Evolutionary conservation across 2,113 vertebrate genomes (phyloP).

Genomic region (Apaloderma vittatum): DNA sequence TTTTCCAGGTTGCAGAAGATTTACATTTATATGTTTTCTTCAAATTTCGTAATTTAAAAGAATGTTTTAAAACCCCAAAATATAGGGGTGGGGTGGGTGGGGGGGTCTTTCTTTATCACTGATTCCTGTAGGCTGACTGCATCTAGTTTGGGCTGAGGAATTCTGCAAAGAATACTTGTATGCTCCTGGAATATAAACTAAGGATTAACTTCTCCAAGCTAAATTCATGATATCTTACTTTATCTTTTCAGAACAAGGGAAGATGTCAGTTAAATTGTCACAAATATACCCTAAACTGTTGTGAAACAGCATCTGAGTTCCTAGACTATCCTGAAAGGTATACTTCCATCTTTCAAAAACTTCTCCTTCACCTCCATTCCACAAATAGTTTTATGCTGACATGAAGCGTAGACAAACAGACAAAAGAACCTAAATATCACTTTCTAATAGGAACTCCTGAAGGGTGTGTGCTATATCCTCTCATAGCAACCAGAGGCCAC

Average conservation of each 20-base stretch:
- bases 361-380: background rate
- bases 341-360: constrained; percentile 14
- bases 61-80: background rate
- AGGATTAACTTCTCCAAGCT: background rate
- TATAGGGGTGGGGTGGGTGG: background rate
- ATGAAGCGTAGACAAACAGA: constrained; percentile 58
- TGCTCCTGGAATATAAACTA: constrained; percentile 34
- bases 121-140: background rate
- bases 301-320: constrained; percentile 3
- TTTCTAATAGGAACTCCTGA: constrained; percentile 49
- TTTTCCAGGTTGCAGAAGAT: background rate
- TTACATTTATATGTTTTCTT: background rate
- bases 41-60: background rate
- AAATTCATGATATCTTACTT: background rate
- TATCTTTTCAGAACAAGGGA: constrained; percentile 16
- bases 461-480: constrained; percentile 56
- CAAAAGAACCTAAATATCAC: constrained; percentile 32
- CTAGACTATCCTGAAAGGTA: constrained; percentile 10
- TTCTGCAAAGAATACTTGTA: background rate
- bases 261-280: background rate
- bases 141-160: background rate
- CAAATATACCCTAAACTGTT: background rate
- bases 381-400: constrained; percentile 30
- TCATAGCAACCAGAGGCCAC: constrained; percentile 66
- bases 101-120: background rate